Evolutionary conservation across 1,140 invertebrate species (phyloP).

Genomic region (Neodiprion lecontei): DNA sequence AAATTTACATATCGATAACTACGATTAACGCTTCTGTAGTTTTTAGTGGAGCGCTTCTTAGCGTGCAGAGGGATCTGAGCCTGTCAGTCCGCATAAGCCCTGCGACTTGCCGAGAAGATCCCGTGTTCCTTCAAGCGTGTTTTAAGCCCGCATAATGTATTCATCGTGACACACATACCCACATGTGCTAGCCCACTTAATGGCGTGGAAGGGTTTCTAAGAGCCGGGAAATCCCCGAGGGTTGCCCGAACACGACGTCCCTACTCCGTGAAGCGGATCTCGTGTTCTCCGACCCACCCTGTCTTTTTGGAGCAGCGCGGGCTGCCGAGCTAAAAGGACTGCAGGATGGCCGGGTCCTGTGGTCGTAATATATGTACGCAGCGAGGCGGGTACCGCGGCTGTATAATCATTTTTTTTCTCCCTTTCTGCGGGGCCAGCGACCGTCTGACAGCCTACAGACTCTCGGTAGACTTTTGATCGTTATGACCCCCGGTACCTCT

Average conservation of each 20-base stretch:
- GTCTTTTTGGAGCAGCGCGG: not conserved
- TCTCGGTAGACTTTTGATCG: conserved; percentile 1
- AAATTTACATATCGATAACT: no score
- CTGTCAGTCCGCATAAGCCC: not conserved
- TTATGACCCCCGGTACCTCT: not conserved
- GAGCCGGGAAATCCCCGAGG: not conserved
- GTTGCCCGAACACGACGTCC: no score
- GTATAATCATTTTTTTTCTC: conserved; percentile 1
- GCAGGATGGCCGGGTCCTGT: no score
- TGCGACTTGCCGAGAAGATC: not conserved
- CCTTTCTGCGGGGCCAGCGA: not conserved
- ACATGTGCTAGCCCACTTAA: not conserved
- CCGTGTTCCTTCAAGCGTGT: not conserved
- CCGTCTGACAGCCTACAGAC: not conserved
- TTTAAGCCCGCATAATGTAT: not conserved
- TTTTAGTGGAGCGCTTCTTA: not conserved
- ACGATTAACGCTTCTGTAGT: no score
- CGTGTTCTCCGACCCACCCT: not conserved
- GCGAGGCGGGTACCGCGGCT: not conserved
- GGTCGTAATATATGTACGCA: no score
- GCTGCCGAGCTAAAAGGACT: no score
- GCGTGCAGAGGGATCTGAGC: not conserved
- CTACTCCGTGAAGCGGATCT: not conserved
- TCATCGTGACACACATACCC: not conserved
- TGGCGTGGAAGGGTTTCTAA: not conserved